Base-by-base conservation (phyloP, 2,113 vertebrate species). In the Lampris megalopsis region DNA sequence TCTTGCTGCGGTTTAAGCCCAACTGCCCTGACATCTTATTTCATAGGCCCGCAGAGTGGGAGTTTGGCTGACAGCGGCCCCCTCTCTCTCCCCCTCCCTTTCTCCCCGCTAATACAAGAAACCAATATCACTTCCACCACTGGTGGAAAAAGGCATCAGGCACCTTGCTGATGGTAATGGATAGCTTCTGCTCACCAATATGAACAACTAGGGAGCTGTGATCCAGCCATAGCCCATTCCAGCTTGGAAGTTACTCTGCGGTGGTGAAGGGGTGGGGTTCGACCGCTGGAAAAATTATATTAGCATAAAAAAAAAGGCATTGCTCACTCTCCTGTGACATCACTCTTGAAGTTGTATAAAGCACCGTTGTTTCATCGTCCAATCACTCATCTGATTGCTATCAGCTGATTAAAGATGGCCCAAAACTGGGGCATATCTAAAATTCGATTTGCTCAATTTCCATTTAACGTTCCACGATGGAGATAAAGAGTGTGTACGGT, bases 71-170 rank as follows among this genome's bases (percentile, higher is more conserved):
- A 79, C 75, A 64, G 2, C 10, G 6, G 6, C 11, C 5, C 68
- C 43, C 38, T 56, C 35, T 60, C 63, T 79, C 68, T 63, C 80
- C 79, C 71, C 59, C 71, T 68, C 74, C 80, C 68, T 62, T 45
- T 77, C 53, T 64, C 58, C 48, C 47, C 65, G 75, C 80, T 76
- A 86, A 90, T 78, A 87, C 84, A 79, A 87, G 80, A 90, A 83
- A 88, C 81, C 67, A 85, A 85, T 88, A 92, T 91, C 71, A 86
- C 77, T 86, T 91, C 88, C 85, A 83, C 83, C 68, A 60, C 80
- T 66, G 62, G 67, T 83, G 76, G 83, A 75, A 76, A 88, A 83
- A 88, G 70, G 75, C 87, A 86, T 89, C 75, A 84, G 79, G 74
- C 82, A 88, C 73, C 83, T 89, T 88, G 86, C 84, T 88, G 60